These are phyloP conservation scores for Drosophila equinoxialis DNA, from an alignment of 1,140 invertebrate genomes.

Conservation along the genomic window DNA sequence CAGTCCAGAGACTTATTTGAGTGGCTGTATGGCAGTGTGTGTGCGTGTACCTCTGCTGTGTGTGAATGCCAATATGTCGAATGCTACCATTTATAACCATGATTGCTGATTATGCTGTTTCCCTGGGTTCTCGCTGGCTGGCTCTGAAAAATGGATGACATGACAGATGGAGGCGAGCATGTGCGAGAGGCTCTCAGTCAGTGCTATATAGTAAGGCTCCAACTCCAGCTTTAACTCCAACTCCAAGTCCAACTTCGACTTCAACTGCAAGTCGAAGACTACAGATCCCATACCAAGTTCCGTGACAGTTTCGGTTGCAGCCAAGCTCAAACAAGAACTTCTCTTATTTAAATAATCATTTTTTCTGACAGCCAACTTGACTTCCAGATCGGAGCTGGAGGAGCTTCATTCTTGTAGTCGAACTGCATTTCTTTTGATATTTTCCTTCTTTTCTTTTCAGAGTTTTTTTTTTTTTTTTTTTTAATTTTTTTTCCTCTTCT, in stretches of 20 bases:
- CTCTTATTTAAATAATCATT: constrained; percentile 83
- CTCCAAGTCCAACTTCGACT: constrained; percentile 1
- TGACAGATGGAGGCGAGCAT: constrained; percentile 81
- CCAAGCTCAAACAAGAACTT: constrained; percentile 62
- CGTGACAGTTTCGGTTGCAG: constrained; percentile 78
- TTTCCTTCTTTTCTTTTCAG: constrained; percentile 57
- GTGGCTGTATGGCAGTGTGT: constrained; percentile 16
- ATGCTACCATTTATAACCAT: constrained; percentile 82
- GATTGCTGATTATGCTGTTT: constrained; percentile 82
- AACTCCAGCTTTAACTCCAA: constrained; percentile 9
- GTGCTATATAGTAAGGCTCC: constrained; percentile 23
- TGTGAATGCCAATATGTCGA: constrained; percentile 80
- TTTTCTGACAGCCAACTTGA: constrained; percentile 83
- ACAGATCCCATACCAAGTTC: constrained; percentile 48
- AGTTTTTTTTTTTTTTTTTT: constrained; percentile 50
- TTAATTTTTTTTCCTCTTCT: constrained; percentile 48
- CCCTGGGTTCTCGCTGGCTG: constrained; percentile 40
- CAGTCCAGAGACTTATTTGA: constrained; percentile 37
- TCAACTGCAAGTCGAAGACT: constrained; percentile 15
- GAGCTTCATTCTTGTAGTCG: constrained; percentile 40
- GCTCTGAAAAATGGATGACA: constrained; percentile 79
- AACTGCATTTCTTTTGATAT: constrained; percentile 55
- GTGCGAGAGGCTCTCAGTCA: constrained; percentile 55
- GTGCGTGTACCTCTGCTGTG: constrained; percentile 26
- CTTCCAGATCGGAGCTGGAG: constrained; percentile 80